Conservation (phyloP, 2,113 vertebrate species). For the Euleptes europaea region DNA sequence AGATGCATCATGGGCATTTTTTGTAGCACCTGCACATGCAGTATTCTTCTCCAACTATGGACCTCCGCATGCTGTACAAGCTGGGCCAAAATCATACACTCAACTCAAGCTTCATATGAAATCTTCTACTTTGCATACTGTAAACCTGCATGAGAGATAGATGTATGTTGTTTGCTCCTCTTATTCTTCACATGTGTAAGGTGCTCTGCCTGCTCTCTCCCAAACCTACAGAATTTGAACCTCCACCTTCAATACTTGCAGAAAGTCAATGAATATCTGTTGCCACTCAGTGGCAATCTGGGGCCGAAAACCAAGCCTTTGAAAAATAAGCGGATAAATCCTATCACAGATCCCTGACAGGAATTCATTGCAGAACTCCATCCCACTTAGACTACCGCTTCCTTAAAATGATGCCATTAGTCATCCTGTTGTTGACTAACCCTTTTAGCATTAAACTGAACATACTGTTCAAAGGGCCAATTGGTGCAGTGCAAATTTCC, state of each 20-base stretch:
- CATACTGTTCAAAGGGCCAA: not conserved
- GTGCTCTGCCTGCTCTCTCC: too few species aligned
- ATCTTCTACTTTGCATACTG: not conserved
- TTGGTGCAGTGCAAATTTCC: not conserved
- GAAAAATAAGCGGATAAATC: not conserved
- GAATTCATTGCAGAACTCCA: not conserved
- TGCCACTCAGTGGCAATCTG: accelerated
- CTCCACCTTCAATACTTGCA: not conserved
- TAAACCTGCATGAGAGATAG: accelerated
- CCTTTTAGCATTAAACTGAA: not conserved
- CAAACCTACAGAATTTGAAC: not conserved
- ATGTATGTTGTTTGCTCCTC: not conserved
- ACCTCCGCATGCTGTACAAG: too few species aligned
- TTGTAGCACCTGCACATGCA: too few species aligned
- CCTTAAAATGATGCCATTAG: not conserved
- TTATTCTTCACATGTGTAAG: not conserved
- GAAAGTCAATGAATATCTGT: not conserved
- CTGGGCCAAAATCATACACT: too few species aligned
- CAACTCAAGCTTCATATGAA: not conserved
- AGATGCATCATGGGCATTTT: too few species aligned
- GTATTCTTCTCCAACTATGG: too few species aligned
- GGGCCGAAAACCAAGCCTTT: not conserved
- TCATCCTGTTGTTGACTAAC: not conserved
- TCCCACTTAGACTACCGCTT: not conserved
- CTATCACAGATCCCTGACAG: not conserved